Base-by-base conservation (phyloP, 2,113 vertebrate genomes). In the Rissa tridactyla region DNA sequence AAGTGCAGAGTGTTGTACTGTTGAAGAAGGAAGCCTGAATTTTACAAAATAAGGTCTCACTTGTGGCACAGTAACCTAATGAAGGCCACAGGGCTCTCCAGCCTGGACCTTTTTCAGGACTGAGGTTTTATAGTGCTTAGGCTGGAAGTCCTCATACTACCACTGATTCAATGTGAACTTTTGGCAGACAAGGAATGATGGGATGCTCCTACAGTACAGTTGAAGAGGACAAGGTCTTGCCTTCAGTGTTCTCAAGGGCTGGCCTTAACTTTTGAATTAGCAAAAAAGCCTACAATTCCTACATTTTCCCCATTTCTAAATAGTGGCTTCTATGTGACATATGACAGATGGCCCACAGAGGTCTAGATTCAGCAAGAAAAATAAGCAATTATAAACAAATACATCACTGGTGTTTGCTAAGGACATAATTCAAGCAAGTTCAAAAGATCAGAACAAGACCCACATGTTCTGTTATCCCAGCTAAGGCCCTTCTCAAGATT, bases 331-430 rank as follows among this genome's bases (percentile, higher is more conserved):
- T 82, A 61, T 30, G 73, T 54, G 72, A 84, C 73, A 76, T 20
- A 46, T 68, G 86, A 89, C 78, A 92, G 46, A 96, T 86, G 78
- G 78, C 70, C 79, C 32, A 57, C 51, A 89, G 32, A 79, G 58
- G 36, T 69, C 89, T 90, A 82, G 86, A 86, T 69, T 77, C 78
- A 85, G 66, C 34, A 91, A 94, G 73, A 94, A 94, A 97, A 97
- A 97, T 72, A 91, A 94, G 54, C 81, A 94, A 82, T 94, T 96
- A 72, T 75, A 94, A 96, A 94, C 58, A 95, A 94, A 96, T 92
- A 86, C 82, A 95, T 97, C 91, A 86, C 0, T 91, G 57, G 10
- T 92, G 80, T 88, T 92, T 89, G 62, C 65, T 85, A 71, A 90
- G 88, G 66, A 76, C 29, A 72, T 91, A 94, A 95, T 79, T 96